These are phyloP conservation scores for Meloidogyne hapla DNA, from an alignment of 1,140 invertebrate species.

Conservation along the genomic window DNA sequence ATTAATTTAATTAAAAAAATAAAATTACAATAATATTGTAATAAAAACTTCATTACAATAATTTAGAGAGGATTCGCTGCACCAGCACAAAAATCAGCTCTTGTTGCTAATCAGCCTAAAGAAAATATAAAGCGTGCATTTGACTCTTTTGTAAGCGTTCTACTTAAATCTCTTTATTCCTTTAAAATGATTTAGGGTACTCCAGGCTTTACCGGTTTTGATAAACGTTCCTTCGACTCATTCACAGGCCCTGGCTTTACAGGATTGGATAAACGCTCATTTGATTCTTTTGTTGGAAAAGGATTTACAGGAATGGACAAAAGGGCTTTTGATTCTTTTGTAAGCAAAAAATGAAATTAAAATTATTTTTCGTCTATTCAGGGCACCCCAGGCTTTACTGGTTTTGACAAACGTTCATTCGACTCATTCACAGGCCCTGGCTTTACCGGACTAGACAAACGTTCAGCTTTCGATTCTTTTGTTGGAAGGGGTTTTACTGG, in stretches of 20 bases:
- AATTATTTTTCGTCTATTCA: background rate
- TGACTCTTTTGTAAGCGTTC: background rate
- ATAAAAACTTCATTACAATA: background rate
- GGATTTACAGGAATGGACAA: too few relatives aligned
- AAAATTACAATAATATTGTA: too few relatives aligned
- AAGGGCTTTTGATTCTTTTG: too few relatives aligned
- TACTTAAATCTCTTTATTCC: background rate
- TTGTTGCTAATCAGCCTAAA: background rate
- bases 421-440: constrained; percentile 48
- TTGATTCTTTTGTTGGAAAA: too few relatives aligned
- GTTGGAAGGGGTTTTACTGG: constrained; percentile 32
- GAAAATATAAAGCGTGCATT: background rate
- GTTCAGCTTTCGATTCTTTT: constrained; percentile 41
- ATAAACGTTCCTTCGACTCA: too few relatives aligned
- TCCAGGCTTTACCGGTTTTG: too few relatives aligned
- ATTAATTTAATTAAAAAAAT: too few relatives aligned
- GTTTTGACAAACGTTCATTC: constrained; percentile 50
- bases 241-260: too few relatives aligned
- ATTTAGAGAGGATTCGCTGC: background rate
- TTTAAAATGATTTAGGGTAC: too few relatives aligned
- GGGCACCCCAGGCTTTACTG: constrained; percentile 37
- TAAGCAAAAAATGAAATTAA: too few relatives aligned
- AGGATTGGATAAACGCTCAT: too few relatives aligned
- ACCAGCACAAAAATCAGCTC: background rate
- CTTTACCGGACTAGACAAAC: constrained; percentile 49